These are phyloP conservation scores for Cybosia mesomella DNA, from an alignment of 2,888 invertebrate species.

Conservation along the genomic window DNA sequence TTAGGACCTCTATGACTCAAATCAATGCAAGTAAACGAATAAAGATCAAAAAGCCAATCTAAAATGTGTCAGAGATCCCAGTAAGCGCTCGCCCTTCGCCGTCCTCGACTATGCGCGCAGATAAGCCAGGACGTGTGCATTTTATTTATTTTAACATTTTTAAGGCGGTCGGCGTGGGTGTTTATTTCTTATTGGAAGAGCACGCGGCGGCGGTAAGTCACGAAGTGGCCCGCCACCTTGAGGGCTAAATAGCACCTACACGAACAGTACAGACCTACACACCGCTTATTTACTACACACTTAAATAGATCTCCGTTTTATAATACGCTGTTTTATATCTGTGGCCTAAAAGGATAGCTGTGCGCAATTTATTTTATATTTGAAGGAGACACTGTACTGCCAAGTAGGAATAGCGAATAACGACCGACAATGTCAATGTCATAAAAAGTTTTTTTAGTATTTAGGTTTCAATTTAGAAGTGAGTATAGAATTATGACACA, in stretches of 20 bases:
- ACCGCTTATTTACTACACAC: constrained; percentile 66
- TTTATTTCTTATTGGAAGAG: constrained; percentile 71
- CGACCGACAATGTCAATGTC: neutral
- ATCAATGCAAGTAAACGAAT: neutral
- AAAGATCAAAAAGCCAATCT: neutral
- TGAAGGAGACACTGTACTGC: neutral
- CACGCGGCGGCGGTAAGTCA: constrained; percentile 82
- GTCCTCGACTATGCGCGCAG: constrained; percentile 77
- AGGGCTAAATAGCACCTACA: constrained; percentile 85
- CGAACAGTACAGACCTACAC: constrained; percentile 50
- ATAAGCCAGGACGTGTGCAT: constrained; percentile 84
- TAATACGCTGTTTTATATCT: constrained; percentile 19
- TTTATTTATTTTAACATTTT: constrained; percentile 87
- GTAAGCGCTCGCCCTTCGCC: constrained; percentile 67
- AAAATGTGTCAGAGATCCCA: constrained; percentile 31
- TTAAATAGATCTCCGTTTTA: constrained; percentile 54
- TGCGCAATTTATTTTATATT: constrained; percentile 14
- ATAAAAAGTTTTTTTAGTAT: neutral
- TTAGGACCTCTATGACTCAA: neutral
- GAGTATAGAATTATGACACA: neutral
- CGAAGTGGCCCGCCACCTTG: constrained; percentile 82
- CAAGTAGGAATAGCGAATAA: constrained; percentile 4
- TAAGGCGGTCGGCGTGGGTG: constrained; percentile 72
- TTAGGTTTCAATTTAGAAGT: neutral
- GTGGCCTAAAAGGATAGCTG: constrained; percentile 18